Conservation (phyloP, 2,113 vertebrate species). For the Cranoglanis bouderius region DNA sequence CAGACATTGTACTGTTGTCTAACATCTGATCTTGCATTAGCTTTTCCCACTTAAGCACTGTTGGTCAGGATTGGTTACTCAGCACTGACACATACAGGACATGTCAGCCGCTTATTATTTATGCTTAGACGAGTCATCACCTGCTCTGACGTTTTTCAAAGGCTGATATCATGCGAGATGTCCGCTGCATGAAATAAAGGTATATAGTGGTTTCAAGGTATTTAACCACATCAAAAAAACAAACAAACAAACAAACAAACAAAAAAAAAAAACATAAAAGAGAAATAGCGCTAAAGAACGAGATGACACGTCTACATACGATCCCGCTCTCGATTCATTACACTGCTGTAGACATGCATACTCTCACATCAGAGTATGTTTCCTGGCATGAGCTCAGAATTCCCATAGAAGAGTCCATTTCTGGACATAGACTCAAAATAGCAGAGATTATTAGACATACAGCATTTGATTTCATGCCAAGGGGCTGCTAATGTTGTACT, state of each 20-base stretch:
- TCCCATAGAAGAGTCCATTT: neutral
- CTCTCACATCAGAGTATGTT: neutral
- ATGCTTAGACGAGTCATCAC: neutral
- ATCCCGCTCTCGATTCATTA: neutral
- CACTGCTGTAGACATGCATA: neutral
- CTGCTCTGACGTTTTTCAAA: neutral
- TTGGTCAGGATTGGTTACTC: neutral
- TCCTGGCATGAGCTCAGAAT: conserved; percentile 4
- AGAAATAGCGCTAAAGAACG: neutral
- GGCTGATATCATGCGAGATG: neutral
- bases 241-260: neutral
- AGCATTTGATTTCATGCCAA: neutral
- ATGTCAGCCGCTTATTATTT: no score
- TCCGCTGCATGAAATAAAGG: neutral
- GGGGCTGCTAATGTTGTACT: neutral
- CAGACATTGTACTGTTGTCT: neutral
- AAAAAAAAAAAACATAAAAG: neutral
- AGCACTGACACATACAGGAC: neutral
- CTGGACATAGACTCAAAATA: neutral
- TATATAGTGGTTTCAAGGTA: neutral
- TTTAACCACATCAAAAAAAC: neutral
- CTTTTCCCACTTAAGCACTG: neutral
- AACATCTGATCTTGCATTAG: neutral
- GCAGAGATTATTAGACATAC: neutral
- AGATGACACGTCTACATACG: neutral